Evolutionary conservation across 2,113 vertebrate species (phyloP).

Genomic region (Phrynosoma platyrhinos): DNA sequence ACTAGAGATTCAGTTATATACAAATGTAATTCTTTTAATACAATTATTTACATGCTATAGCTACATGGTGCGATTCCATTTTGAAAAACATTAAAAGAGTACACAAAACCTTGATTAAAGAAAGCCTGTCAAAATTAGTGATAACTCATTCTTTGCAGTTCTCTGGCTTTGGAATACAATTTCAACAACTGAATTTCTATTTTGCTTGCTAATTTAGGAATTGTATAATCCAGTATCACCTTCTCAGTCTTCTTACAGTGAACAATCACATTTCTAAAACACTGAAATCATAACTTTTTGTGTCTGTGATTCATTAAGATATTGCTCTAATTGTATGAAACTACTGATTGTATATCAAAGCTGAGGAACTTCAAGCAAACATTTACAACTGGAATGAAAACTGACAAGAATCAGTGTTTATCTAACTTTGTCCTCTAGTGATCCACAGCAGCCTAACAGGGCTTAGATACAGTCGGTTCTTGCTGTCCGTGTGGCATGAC

Average conservation of each 20-base stretch:
- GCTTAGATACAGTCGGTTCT: not conserved
- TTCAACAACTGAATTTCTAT: not conserved
- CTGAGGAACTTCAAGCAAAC: not conserved
- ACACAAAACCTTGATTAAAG: constrained; percentile 25
- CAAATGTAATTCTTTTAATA: constrained; percentile 55
- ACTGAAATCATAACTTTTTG: not conserved
- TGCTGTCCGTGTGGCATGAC: too few relatives aligned
- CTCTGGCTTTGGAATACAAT: not conserved
- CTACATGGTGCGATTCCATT: constrained; percentile 60
- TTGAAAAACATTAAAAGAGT: not conserved
- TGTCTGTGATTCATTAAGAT: not conserved
- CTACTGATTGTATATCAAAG: not conserved
- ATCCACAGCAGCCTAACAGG: not conserved
- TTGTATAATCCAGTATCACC: not conserved
- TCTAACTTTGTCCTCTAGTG: not conserved
- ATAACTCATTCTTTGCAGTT: not conserved
- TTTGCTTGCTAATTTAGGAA: not conserved
- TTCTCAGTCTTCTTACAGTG: not conserved
- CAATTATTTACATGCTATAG: constrained; percentile 71
- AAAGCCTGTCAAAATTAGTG: constrained; percentile 22
- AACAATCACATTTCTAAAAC: not conserved
- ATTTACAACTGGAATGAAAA: too few relatives aligned
- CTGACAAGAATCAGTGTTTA: not conserved
- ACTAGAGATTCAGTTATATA: constrained; percentile 67
- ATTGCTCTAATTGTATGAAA: not conserved